A percentile compares a stretch with the other conserved stretches of the same genome.
Conservation (phyloP, 2,113 vertebrate genomes). For the Rhinoptilus africanus region DNA sequence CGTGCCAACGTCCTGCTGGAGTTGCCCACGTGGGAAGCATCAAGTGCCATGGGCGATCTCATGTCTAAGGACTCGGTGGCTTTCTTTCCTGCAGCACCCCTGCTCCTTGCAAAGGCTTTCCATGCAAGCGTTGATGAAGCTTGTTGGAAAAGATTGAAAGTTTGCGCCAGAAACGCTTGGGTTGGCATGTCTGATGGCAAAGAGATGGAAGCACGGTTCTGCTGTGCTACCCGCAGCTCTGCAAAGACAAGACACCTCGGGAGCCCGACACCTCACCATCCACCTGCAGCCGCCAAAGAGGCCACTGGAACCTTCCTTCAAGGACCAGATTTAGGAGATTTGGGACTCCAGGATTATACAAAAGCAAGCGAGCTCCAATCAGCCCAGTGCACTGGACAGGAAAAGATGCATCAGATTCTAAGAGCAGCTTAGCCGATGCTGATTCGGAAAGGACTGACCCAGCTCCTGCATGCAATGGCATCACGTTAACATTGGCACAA, state of each 20-base stretch:
- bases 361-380: accelerated
- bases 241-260: not conserved
- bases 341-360: accelerated
- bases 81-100: not conserved
- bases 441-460: not conserved
- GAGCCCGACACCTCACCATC: not conserved
- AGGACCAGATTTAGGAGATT: not conserved
- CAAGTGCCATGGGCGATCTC: accelerated
- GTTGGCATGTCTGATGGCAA: not conserved
- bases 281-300: not conserved
- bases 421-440: not conserved
- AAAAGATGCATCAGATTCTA: not conserved
- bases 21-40: accelerated
- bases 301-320: accelerated
- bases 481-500: accelerated
- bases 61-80: accelerated
- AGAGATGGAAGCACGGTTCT: not conserved
- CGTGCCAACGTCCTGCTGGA: accelerated
- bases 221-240: not conserved
- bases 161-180: not conserved
- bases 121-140: accelerated
- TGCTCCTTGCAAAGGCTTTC: not conserved
- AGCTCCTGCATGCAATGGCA: not conserved
- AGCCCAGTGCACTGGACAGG: not conserved
- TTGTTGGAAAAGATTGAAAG: accelerated